Evolutionary conservation across 2,113 vertebrate species (phyloP).

Genomic region (Pygoscelis antarcticus): DNA sequence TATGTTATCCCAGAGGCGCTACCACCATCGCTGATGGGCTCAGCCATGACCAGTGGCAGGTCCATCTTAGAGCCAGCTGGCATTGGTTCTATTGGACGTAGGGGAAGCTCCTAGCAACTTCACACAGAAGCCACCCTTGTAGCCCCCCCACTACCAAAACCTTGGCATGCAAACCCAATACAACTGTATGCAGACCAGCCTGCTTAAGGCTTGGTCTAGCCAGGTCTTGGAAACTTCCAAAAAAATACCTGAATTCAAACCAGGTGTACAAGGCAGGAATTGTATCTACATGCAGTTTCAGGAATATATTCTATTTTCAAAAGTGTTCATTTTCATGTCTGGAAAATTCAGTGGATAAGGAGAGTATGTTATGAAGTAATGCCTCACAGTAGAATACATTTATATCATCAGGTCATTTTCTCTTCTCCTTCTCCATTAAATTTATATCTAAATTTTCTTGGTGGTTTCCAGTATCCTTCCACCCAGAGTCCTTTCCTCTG

Average conservation of each 20-base stretch:
- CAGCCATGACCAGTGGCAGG: not conserved
- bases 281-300: not conserved
- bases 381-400: not conserved
- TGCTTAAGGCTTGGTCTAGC: not conserved
- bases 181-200: not conserved
- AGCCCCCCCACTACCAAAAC: not conserved
- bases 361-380: not conserved
- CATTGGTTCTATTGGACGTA: rapidly evolving
- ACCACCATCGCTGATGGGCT: not conserved
- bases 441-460: not conserved
- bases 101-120: not conserved
- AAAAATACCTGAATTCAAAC: not conserved
- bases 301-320: not conserved
- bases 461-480: not conserved
- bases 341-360: not conserved
- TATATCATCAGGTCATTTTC: not conserved
- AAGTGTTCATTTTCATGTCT: not conserved
- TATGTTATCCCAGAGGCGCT: not conserved
- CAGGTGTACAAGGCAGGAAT: not conserved
- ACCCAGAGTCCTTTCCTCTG: not conserved
- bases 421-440: not conserved
- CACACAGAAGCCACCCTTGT: not conserved
- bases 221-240: not conserved
- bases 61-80: not conserved
- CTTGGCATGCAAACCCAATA: not conserved